phyloP scores from a whole-genome alignment of 2,888 invertebrate genomes.

The Aplocera efformata region DNA sequence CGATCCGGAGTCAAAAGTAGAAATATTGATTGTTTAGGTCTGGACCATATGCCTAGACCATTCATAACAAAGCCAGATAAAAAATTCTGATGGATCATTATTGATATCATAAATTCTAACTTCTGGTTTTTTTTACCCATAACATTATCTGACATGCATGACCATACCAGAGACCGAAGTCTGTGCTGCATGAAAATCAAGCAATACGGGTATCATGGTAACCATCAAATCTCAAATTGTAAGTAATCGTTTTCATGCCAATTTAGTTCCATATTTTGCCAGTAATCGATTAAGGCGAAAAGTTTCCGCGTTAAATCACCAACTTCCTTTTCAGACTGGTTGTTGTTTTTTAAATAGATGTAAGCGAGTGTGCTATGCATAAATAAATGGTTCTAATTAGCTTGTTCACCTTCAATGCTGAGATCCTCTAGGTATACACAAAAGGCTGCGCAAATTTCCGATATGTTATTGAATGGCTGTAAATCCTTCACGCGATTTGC shows the following conservation, averaged over 20 bases:
- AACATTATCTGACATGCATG: not conserved
- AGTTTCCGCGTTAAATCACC: conserved; percentile 26
- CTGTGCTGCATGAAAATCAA: not conserved
- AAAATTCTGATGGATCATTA: too few relatives aligned
- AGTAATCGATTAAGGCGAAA: conserved; percentile 23
- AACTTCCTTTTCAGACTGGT: conserved; percentile 21
- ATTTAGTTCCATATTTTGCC: conserved; percentile 20
- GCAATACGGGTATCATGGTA: not conserved
- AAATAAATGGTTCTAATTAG: not conserved
- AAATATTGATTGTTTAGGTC: too few relatives aligned
- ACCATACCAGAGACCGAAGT: not conserved
- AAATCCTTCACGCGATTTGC: conserved; percentile 66
- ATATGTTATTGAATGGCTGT: conserved; percentile 74
- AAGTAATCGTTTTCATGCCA: conserved; percentile 22
- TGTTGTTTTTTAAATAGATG: not conserved
- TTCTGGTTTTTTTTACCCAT: not conserved
- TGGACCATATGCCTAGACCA: too few relatives aligned
- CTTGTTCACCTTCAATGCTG: conserved; percentile 65
- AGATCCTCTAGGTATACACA: conserved; percentile 78
- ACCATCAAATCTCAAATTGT: conserved; percentile 14
- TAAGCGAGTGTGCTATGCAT: not conserved
- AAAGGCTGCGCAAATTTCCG: conserved; percentile 74
- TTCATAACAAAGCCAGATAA: too few relatives aligned
- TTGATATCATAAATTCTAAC: too few relatives aligned
- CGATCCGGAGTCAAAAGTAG: too few relatives aligned